Conservation (phyloP, 2,888 invertebrate species). For the Pammene fasciana region DNA sequence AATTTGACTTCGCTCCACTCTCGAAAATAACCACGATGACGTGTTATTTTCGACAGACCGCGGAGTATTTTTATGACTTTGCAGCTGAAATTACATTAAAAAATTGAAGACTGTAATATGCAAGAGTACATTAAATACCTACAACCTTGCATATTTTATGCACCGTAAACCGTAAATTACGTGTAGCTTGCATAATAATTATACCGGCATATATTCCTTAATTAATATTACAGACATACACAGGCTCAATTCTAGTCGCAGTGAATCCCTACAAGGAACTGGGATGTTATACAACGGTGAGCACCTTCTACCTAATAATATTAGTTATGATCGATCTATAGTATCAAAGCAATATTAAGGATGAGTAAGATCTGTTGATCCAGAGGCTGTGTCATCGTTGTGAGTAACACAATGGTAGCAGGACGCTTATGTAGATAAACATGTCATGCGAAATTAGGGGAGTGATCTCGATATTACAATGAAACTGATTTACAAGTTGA, state of each 20-base stretch:
- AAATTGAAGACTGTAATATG: neutral
- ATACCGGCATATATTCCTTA: constrained; percentile 74
- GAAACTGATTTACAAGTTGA: neutral
- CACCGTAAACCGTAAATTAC: constrained; percentile 1
- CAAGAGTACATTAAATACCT: neutral
- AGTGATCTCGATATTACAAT: constrained; percentile 9
- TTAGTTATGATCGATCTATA: constrained; percentile 24
- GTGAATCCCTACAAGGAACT: constrained; percentile 97
- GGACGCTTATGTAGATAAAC: constrained; percentile 24
- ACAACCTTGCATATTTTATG: neutral
- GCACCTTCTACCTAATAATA: constrained; percentile 60
- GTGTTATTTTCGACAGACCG: constrained; percentile 3
- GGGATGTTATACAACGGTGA: constrained; percentile 94
- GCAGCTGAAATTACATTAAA: neutral
- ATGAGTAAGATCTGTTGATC: constrained; percentile 22
- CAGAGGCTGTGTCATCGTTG: constrained; percentile 31
- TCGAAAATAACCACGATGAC: neutral
- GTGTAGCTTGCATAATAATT: constrained; percentile 9
- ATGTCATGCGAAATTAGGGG: constrained; percentile 5
- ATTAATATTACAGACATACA: constrained; percentile 89
- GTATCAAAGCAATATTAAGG: constrained; percentile 21
- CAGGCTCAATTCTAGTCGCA: constrained; percentile 95
- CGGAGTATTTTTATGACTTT: constrained; percentile 16
- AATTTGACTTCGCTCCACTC: neutral
- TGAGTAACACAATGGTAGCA: constrained; percentile 32